Evolutionary conservation across 2,113 vertebrate genomes (phyloP).

Genomic region (Antigone vipio): DNA sequence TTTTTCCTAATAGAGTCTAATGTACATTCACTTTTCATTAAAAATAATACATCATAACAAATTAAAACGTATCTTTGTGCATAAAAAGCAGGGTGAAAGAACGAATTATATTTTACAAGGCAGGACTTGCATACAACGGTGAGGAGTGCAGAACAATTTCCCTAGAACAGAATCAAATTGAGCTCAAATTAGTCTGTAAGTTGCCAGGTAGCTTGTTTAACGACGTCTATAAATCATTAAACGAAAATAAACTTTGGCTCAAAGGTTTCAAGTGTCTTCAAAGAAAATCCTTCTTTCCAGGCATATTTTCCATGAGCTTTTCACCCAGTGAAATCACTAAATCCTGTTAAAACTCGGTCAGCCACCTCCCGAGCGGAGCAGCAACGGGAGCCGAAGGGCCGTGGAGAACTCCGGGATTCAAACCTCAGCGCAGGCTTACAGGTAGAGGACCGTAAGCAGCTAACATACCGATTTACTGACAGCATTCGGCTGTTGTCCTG

Average conservation of each 20-base stretch:
- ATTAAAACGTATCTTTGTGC: not conserved
- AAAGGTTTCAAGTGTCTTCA: not conserved
- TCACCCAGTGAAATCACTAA: not conserved
- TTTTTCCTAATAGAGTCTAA: not conserved
- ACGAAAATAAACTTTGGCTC: not conserved
- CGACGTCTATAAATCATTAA: not conserved
- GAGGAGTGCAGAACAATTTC: not conserved
- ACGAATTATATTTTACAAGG: not conserved
- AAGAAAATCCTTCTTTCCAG: not conserved
- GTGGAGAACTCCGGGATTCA: not conserved
- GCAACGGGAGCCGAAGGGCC: not conserved
- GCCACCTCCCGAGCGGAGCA: not conserved
- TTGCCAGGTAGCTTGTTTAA: slow-evolving; percentile 26
- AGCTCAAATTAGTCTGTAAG: not conserved
- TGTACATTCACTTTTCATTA: not conserved
- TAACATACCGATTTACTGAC: not conserved
- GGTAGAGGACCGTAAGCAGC: not conserved
- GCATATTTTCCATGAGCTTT: not conserved
- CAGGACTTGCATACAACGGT: not conserved
- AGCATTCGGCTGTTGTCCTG: not conserved
- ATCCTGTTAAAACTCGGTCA: not conserved
- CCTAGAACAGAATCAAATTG: not conserved
- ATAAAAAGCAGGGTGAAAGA: not conserved
- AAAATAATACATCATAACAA: not conserved
- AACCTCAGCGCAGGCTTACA: not conserved